These are phyloP conservation scores for Mionectes olivaceus DNA, from an alignment of 2,797 vertebrate species.

Conservation along the genomic window DNA sequence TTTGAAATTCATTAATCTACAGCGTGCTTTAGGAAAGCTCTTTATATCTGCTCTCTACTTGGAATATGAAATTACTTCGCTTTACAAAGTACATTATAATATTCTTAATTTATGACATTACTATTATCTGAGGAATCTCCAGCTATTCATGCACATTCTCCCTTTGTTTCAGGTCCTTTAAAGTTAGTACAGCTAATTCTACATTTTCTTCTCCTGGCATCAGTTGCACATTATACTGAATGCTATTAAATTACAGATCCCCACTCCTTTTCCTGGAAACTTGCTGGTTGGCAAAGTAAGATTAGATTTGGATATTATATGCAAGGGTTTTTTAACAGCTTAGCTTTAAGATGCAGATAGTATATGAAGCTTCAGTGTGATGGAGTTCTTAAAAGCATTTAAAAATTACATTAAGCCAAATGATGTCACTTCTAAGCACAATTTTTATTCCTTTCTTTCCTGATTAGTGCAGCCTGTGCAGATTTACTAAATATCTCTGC, in stretches of 20 bases:
- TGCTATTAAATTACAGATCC: constrained; percentile 38
- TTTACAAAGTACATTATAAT: constrained; percentile 53
- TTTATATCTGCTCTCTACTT: constrained; percentile 49
- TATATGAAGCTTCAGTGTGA: neutral
- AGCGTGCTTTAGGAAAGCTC: constrained; percentile 33
- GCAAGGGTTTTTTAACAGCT: neutral
- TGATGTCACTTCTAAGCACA: constrained; percentile 29
- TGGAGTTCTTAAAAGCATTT: neutral
- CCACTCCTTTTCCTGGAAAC: constrained; percentile 56
- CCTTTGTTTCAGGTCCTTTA: constrained; percentile 58
- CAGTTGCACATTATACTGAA: constrained; percentile 16
- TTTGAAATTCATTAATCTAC: constrained; percentile 62
- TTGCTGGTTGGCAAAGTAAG: constrained; percentile 15
- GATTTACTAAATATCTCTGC: constrained; percentile 19
- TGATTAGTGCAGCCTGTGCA: neutral
- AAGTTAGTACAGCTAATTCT: constrained; percentile 53
- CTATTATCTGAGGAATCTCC: constrained; percentile 61
- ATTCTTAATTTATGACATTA: constrained; percentile 60
- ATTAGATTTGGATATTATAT: constrained; percentile 29
- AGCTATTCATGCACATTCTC: constrained; percentile 40
- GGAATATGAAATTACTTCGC: constrained; percentile 42
- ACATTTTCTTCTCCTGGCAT: constrained; percentile 52
- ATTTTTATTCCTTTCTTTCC: constrained; percentile 17
- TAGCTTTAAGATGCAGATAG: neutral
- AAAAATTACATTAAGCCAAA: constrained; percentile 7